A percentile compares a stretch with the other conserved stretches of the same genome.
phyloP scores from a whole-genome alignment of 2,888 invertebrate species.

The Tipula helvola region DNA sequence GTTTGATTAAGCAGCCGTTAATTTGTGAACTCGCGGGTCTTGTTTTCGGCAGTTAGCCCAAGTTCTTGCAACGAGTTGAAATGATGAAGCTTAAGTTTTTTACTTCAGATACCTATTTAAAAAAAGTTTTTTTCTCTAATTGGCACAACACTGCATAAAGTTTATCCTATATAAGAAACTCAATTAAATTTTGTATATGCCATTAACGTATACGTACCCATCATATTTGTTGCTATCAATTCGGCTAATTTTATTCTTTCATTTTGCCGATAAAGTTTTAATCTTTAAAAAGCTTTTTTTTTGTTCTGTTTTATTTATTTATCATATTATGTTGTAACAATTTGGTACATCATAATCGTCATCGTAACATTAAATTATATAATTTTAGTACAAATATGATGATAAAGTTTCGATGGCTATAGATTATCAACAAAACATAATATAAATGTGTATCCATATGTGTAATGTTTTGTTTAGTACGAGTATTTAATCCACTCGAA shows the following conservation, averaged over 20 bases:
- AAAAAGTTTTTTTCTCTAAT: too few species aligned
- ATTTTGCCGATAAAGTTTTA: neutral
- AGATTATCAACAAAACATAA: neutral
- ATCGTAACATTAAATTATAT: neutral
- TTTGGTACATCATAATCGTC: neutral
- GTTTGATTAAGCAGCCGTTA: too few species aligned
- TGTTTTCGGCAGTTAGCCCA: too few species aligned
- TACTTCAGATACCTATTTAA: too few species aligned
- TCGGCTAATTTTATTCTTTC: neutral
- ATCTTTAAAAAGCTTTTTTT: neutral
- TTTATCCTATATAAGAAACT: too few species aligned
- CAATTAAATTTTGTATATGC: too few species aligned
- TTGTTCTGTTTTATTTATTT: neutral
- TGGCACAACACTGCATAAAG: too few species aligned
- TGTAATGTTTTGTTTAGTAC: neutral
- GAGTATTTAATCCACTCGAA: neutral
- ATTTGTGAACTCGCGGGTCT: too few species aligned
- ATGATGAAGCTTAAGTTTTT: too few species aligned
- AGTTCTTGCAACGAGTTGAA: too few species aligned
- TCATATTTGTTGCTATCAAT: too few species aligned
- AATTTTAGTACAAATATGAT: neutral
- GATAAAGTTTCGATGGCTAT: neutral
- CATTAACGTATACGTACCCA: too few species aligned
- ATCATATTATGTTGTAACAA: neutral
- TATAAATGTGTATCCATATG: neutral